Percentiles rank a stretch among this genome's conserved stretches.
These are phyloP conservation scores for Elachura formosa DNA, from an alignment of 2,113 vertebrate species.

Conservation along the genomic window DNA sequence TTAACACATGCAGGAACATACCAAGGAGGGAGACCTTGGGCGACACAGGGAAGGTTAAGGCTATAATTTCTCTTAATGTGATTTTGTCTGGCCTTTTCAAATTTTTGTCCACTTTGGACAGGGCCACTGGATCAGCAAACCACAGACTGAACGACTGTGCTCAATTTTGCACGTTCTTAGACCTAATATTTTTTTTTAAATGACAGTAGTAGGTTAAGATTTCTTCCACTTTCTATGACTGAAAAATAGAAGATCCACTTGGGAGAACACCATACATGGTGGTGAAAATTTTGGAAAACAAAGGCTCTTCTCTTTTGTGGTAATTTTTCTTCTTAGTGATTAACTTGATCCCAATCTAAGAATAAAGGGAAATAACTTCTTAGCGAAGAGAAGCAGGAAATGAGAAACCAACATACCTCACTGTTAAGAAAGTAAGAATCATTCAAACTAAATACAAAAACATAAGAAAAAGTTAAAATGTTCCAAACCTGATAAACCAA, in stretches of 20 bases:
- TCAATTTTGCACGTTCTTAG: background rate
- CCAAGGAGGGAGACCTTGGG: slow-evolving; percentile 49
- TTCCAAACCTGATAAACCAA: background rate
- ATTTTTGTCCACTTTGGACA: background rate
- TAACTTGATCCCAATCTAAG: background rate
- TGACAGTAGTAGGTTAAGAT: background rate
- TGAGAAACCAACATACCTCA: background rate
- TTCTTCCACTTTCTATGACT: background rate
- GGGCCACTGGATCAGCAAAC: slow-evolving; percentile 40
- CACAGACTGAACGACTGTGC: slow-evolving; percentile 30
- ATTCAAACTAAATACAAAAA: background rate
- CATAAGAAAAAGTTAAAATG: background rate
- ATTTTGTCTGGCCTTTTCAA: slow-evolving; percentile 49
- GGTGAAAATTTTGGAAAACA: background rate
- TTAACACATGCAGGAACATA: slow-evolving; percentile 36
- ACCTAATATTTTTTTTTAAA: background rate
- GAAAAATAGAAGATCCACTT: background rate
- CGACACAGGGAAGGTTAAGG: background rate
- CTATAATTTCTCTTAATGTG: slow-evolving; percentile 57
- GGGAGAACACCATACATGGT: background rate
- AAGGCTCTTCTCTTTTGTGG: background rate
- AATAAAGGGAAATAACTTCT: background rate
- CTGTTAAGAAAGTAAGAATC: background rate
- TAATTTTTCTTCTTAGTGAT: background rate
- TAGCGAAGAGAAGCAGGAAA: background rate